phyloP scores from a whole-genome alignment of 1,140 invertebrate genomes.

The Riptortus pedestris region DNA sequence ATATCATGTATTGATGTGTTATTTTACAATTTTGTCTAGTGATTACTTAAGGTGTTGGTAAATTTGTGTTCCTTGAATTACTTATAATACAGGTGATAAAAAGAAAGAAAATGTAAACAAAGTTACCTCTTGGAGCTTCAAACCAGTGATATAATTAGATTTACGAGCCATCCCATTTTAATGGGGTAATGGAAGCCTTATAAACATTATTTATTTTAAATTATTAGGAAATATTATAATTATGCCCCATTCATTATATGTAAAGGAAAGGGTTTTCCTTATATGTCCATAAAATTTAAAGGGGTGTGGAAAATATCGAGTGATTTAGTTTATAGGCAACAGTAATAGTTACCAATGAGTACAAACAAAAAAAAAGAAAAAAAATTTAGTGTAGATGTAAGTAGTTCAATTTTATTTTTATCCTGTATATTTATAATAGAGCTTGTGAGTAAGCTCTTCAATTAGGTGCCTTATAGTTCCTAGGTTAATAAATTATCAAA shows the following conservation, averaged over 20 bases:
- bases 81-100: slow-evolving; percentile 10
- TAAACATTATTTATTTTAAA: slow-evolving; percentile 13
- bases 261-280: not conserved
- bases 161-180: not conserved
- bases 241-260: not conserved
- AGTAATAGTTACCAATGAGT: slow-evolving; percentile 14
- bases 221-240: not conserved
- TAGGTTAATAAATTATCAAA: slow-evolving; percentile 15
- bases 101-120: not conserved
- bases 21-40: slow-evolving; percentile 1
- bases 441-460: not conserved
- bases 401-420: slow-evolving; percentile 16
- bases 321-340: slow-evolving; percentile 15
- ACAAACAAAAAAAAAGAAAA: not conserved
- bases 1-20: not conserved
- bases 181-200: not conserved
- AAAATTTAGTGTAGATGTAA: slow-evolving; percentile 8
- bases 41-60: slow-evolving; percentile 16
- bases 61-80: slow-evolving; percentile 15
- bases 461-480: slow-evolving; percentile 18
- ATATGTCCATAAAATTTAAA: slow-evolving; percentile 11
- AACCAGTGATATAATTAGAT: slow-evolving; percentile 11
- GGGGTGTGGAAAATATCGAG: slow-evolving; percentile 13
- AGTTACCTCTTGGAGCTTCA: slow-evolving; percentile 12
- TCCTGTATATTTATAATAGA: slow-evolving; percentile 11